These are phyloP conservation scores for Pemphigus obesinymphae DNA, from an alignment of 1,140 invertebrate species.

Conservation along the genomic window DNA sequence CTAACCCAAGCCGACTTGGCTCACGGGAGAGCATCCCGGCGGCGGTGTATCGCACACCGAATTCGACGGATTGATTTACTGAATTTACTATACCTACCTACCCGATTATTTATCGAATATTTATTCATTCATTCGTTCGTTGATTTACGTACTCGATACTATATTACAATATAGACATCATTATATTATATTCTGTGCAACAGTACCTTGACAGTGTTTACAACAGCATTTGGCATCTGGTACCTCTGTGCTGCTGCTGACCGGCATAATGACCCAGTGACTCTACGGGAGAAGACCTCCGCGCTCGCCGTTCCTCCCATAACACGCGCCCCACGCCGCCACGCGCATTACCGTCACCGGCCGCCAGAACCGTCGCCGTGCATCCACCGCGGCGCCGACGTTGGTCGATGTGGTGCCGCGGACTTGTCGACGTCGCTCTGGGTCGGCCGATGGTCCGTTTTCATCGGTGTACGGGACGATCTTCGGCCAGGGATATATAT, in stretches of 20 bases:
- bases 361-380: not conserved
- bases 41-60: not conserved
- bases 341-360: constrained; percentile 25
- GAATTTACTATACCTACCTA: not conserved
- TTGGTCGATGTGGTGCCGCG: not conserved
- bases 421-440: not conserved
- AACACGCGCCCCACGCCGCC: constrained; percentile 1
- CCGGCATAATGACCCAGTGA: constrained; percentile 40
- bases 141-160: not conserved
- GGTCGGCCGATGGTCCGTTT: not conserved
- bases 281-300: constrained; percentile 40
- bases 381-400: not conserved
- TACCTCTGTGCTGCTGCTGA: constrained; percentile 42
- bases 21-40: not conserved
- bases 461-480: not conserved
- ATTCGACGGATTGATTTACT: not conserved
- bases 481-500: too few relatives aligned
- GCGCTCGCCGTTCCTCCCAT: constrained; percentile 36
- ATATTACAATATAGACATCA: not conserved
- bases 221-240: constrained; percentile 41
- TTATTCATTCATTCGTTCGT: not conserved
- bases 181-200: not conserved
- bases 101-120: not conserved
- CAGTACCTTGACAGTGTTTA: constrained; percentile 40
- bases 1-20: too few relatives aligned